A percentile compares a stretch with the other conserved stretches of the same genome.
Evolutionary conservation across 2,888 invertebrate genomes (phyloP).

Genomic region (Stegana nigrithorax): DNA sequence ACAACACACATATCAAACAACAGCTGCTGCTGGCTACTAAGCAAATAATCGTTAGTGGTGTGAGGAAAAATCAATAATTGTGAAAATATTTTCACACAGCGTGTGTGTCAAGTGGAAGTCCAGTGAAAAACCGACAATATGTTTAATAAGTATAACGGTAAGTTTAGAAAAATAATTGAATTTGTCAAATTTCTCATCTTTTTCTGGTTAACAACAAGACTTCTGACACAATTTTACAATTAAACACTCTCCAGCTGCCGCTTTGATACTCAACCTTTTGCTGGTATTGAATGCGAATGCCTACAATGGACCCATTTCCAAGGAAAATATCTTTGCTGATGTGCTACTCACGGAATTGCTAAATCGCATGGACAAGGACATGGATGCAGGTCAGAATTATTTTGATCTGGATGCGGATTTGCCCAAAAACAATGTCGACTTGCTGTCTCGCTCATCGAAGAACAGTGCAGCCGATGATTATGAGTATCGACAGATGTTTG

Average conservation of each 20-base stretch:
- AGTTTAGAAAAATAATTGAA: not conserved
- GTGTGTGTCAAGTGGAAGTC: not conserved
- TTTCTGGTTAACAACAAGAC: too few species aligned
- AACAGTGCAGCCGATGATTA: constrained; percentile 74
- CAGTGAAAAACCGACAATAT: constrained; percentile 22
- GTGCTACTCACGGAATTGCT: constrained; percentile 81
- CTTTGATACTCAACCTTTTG: not conserved
- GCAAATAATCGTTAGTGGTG: not conserved
- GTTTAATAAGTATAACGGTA: constrained; percentile 22
- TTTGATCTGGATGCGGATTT: constrained; percentile 64
- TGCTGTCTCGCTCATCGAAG: constrained; percentile 72
- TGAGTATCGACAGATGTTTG: constrained; percentile 80
- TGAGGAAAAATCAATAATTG: constrained; percentile 34
- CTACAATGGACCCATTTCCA: constrained; percentile 37
- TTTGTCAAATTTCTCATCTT: not conserved
- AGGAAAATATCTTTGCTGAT: constrained; percentile 78
- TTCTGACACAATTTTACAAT: too few species aligned
- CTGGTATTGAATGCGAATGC: constrained; percentile 7
- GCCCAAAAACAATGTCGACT: constrained; percentile 61
- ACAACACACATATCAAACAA: constrained; percentile 9
- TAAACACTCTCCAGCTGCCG: not conserved
- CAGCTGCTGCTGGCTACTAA: constrained; percentile 1
- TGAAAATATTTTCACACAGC: constrained; percentile 7
- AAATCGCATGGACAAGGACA: constrained; percentile 82
- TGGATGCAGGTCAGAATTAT: constrained; percentile 73